Evolutionary conservation across 1,140 invertebrate genomes (phyloP).

Genomic region (Orius laevigatus): DNA sequence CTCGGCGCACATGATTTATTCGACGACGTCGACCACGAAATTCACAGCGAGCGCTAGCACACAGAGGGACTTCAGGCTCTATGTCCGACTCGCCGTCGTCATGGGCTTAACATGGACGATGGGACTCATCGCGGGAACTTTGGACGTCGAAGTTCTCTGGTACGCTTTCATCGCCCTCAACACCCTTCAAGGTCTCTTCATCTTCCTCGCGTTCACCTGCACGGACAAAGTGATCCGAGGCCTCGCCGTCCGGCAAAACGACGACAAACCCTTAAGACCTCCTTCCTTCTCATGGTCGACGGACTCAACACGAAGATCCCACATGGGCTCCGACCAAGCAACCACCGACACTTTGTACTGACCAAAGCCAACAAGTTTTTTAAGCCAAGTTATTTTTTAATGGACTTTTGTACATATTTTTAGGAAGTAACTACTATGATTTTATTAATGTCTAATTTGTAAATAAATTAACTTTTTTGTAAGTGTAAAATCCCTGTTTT

Average conservation of each 20-base stretch:
- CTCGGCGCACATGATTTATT: conserved; percentile 34
- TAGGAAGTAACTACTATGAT: too few species aligned
- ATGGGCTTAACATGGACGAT: conserved; percentile 38
- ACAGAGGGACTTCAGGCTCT: conserved; percentile 32
- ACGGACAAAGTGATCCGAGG: conserved; percentile 26
- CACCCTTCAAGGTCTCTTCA: conserved; percentile 39
- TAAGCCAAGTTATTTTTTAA: too few species aligned
- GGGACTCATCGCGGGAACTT: conserved; percentile 32
- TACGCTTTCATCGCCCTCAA: conserved; percentile 38
- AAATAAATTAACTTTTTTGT: too few species aligned
- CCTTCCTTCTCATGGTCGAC: conserved; percentile 22
- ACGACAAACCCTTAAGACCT: conserved; percentile 17
- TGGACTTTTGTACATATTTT: too few species aligned
- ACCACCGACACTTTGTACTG: too few species aligned
- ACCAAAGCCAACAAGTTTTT: too few species aligned
- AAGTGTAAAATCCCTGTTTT: too few species aligned
- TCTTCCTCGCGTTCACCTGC: conserved; percentile 40
- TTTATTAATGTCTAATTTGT: too few species aligned
- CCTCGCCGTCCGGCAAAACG: conserved; percentile 16
- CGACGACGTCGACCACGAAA: conserved; percentile 25
- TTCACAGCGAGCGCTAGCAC: conserved; percentile 25
- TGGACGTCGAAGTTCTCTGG: conserved; percentile 29
- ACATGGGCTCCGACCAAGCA: too few species aligned
- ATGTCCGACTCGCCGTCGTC: conserved; percentile 35
- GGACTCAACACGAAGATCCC: conserved; percentile 16